Base-by-base conservation (phyloP, 2,113 vertebrate species). In the Menura novaehollandiae region DNA sequence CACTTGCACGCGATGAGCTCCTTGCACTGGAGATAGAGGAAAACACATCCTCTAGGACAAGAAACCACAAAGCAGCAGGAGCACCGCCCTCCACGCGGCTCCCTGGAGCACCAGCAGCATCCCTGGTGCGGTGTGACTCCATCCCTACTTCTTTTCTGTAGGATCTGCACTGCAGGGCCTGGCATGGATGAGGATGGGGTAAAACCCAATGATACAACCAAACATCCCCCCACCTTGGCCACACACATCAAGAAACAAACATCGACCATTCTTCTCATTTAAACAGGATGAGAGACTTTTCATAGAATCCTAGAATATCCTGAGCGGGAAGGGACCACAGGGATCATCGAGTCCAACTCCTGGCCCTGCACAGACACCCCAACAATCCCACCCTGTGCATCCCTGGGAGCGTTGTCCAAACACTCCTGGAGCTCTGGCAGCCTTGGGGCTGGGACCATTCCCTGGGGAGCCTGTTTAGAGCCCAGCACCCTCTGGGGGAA, bases 21-120 rank as follows among this genome's bases (percentile, higher is more conserved):
- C 88, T 77, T 32, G 51, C 10, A 0, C 32, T 69, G 85, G 63
- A 52, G 77, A 55, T 4, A 22, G 43, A 78, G 80, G 32, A 55
- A 81, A 79, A 69, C 75, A 43, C 0, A 9, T 9, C 47, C 71
- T 68, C 15, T 37, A 35, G 26, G 52, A 35, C 21, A 46, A 66
- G 39, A 28, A 33, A 37, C 10, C 30, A 3, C 8, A 28, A 26
- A 41, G 74, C 16, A 55, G 66, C 69, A 12, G 1, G 7, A 78
- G 69, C 62, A 24, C 3, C 3, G 1, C 39, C 43, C 19, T 64
- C 32, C 27, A 3, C 0, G 0, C 3, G 3, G 78, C 19, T 51
- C 47, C 19, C 67, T 1, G 3, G 27, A 26, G 51, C 51, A 17
- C 18, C 1, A 11, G 2, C 35, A 51, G 75, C 83, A 17, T 8